Evolutionary conservation across 2,797 vertebrate species (phyloP).

Genomic region (Coregonus suidteri): DNA sequence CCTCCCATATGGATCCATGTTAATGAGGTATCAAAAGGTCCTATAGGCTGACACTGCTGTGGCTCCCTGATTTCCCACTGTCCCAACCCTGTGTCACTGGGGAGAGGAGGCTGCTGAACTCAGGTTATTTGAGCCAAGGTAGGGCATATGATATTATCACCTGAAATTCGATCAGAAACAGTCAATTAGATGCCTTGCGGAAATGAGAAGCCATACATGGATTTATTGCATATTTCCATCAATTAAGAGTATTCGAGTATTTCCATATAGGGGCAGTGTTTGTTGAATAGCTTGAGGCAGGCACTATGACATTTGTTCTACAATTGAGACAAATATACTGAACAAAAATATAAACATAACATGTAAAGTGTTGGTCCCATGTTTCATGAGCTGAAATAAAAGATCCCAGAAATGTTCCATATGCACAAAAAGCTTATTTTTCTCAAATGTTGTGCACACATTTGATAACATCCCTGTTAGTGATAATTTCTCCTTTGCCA

Average conservation of each 20-base stretch:
- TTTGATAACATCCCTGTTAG: too few relatives aligned
- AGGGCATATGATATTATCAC: neutral
- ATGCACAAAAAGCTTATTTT: too few relatives aligned
- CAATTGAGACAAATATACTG: neutral
- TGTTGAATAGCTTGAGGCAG: too few relatives aligned
- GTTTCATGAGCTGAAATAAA: too few relatives aligned
- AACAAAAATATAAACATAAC: too few relatives aligned
- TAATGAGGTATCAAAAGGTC: neutral
- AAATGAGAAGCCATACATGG: neutral
- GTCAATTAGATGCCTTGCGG: neutral
- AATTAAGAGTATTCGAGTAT: too few relatives aligned
- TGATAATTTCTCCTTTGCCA: too few relatives aligned
- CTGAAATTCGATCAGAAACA: neutral
- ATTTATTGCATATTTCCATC: neutral
- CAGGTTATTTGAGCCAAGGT: constrained; percentile 48
- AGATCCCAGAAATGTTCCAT: too few relatives aligned
- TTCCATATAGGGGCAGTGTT: too few relatives aligned
- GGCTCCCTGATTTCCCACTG: constrained; percentile 30
- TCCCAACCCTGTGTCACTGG: constrained; percentile 20
- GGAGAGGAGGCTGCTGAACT: constrained; percentile 41
- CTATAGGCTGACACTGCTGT: constrained; percentile 12
- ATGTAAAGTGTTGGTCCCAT: too few relatives aligned
- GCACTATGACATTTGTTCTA: too few relatives aligned
- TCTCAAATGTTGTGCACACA: too few relatives aligned
- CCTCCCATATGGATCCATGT: constrained; percentile 30